Base-by-base conservation (phyloP, 2,113 vertebrate species). In the Bos javanicus region DNA sequence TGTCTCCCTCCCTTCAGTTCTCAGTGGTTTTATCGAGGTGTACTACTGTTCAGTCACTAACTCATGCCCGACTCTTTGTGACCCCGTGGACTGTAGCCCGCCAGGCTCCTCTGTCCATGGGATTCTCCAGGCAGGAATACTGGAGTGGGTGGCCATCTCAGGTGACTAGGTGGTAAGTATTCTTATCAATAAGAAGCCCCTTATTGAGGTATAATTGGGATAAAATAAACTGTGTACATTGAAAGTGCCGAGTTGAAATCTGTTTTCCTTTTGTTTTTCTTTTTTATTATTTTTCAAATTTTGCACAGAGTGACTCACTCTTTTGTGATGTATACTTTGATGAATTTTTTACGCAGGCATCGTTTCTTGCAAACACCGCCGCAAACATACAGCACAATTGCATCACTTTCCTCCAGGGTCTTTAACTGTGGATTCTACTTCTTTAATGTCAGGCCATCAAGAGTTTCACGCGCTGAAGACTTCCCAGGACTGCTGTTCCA, bases 401-500 rank as follows among this genome's bases (percentile, higher is more conserved):
- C n/a, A 12, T 13, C 62, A 6, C 57, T 48, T 52, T 3, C 1
- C 15, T 26, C 8, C 9, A 10, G 16, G 12, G 39, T 60, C 83
- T 36, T 50, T 6, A 26, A 28, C 23, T 57, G 7, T 17, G 23
- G 43, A 9, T 50, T 56, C 5, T 0, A 1, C 17, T 26, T 56
- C 74, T 26, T 71, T 9, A 25, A 43, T 6, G 59, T 59, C n/a
- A 6, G 71, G 71, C 19, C 1, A 14, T 43, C 84, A 39, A 17
- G 26, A 76, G 11, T 14, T 13, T 17, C 36, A 9, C 0, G 6
- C 7, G 43, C 64, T 21, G 39, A 48, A 23, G 62, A 23, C 54
- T 28, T n/a, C 62, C 15, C 25, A 2, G 48, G 7, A 25, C 8
- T 1, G 8, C 2, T 3, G 17, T 33, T 56, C 12, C 11, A 14